Conservation (phyloP, 2,797 vertebrate genomes). For the Ctenopoma kingsleyae region DNA sequence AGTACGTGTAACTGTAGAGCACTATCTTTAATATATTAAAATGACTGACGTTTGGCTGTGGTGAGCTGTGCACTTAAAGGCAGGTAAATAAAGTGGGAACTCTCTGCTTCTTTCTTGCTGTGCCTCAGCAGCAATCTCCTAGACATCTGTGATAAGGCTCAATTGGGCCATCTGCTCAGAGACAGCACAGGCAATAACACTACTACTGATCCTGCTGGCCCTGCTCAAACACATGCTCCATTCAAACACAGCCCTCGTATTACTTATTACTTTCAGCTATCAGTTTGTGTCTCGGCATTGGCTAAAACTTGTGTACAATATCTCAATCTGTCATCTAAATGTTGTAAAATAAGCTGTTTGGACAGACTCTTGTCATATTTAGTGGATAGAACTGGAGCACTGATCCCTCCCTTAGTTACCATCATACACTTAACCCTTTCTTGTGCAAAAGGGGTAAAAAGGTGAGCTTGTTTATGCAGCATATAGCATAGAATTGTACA, state of each 20-base stretch:
- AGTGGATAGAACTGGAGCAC: conserved; percentile 16
- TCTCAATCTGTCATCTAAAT: conserved; percentile 17
- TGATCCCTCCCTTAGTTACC: not conserved
- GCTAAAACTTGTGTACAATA: conserved; percentile 7
- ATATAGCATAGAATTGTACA: not conserved
- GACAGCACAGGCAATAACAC: conserved; percentile 58
- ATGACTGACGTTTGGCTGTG: conserved; percentile 27
- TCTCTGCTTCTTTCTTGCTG: conserved; percentile 48
- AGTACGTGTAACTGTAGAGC: conserved; percentile 17
- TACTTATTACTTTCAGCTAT: conserved; percentile 22
- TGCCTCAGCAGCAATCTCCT: conserved; percentile 60
- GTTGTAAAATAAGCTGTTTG: conserved; percentile 17
- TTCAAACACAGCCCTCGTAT: conserved; percentile 6
- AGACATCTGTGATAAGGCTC: conserved; percentile 75
- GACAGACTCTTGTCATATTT: conserved; percentile 2
- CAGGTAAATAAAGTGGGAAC: conserved; percentile 53
- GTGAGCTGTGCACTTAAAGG: conserved; percentile 43
- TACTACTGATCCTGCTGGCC: conserved; percentile 56
- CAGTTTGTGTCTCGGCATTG: conserved; percentile 13
- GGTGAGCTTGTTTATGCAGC: not conserved
- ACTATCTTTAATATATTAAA: conserved; percentile 22
- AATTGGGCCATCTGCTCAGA: conserved; percentile 69
- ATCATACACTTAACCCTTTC: not conserved
- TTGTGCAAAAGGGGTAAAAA: not conserved
- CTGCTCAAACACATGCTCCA: conserved; percentile 45